These are phyloP conservation scores for Daktulosphaira vitifoliae DNA, from an alignment of 1,140 invertebrate species.

Conservation along the genomic window DNA sequence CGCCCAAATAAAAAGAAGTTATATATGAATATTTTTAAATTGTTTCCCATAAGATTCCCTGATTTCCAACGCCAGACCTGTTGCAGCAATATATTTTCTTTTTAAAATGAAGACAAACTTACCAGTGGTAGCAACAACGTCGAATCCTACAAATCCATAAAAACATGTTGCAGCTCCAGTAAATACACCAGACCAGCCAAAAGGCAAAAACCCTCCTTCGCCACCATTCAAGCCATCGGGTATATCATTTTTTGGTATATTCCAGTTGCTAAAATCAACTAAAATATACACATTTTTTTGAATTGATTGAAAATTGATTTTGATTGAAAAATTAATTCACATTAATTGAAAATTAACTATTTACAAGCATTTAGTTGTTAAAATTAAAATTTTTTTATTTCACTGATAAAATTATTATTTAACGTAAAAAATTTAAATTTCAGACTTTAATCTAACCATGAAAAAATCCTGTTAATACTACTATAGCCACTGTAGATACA, in stretches of 20 bases:
- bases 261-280: slow-evolving; percentile 60
- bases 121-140: slow-evolving; percentile 71
- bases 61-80: too few relatives aligned
- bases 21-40: too few relatives aligned
- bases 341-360: too few relatives aligned
- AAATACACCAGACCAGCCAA: slow-evolving; percentile 67
- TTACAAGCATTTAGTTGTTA: too few relatives aligned
- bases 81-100: too few relatives aligned
- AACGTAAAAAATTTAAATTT: too few relatives aligned
- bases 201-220: slow-evolving; percentile 71
- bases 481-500: slow-evolving; percentile 67
- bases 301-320: too few relatives aligned
- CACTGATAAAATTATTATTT: background rate
- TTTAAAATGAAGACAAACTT: slow-evolving; percentile 13
- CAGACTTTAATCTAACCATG: slow-evolving; percentile 60
- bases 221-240: slow-evolving; percentile 49
- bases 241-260: slow-evolving; percentile 50
- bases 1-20: too few relatives aligned
- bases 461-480: slow-evolving; percentile 70
- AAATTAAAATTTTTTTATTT: background rate
- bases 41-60: too few relatives aligned
- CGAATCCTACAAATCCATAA: slow-evolving; percentile 85
- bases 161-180: slow-evolving; percentile 76
- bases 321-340: too few relatives aligned
- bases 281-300: background rate